Percentiles rank a stretch among this genome's conserved stretches.
Conservation (phyloP, 1,140 invertebrate genomes). For the Pseudomyrmex sp. region DNA sequence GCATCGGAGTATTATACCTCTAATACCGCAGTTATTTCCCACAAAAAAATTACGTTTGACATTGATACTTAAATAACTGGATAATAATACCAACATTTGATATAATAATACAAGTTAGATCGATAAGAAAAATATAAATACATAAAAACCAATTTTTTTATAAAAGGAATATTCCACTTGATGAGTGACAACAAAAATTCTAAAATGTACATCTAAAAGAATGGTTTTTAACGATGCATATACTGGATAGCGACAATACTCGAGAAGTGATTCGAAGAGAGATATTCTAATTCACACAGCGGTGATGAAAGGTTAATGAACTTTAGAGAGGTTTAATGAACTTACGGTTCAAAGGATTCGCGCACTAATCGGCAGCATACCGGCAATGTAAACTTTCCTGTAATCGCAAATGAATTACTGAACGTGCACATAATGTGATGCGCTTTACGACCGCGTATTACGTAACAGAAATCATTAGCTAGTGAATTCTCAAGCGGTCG, state of each 20-base stretch:
- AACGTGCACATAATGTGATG: conserved; percentile 17
- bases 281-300: no score
- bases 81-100: neutral
- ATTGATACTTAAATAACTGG: neutral
- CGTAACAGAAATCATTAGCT: conserved; percentile 42
- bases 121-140: neutral
- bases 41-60: neutral
- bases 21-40: conserved; percentile 3
- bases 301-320: conserved; percentile 40
- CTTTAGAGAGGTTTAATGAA: conserved; percentile 33
- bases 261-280: no score
- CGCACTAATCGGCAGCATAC: conserved; percentile 24
- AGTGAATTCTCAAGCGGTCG: neutral
- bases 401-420: conserved; percentile 60
- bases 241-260: no score
- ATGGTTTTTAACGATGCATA: no score
- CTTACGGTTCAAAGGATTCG: conserved; percentile 29
- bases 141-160: no score
- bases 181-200: no score
- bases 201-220: no score
- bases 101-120: conserved; percentile 1
- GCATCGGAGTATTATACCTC: conserved; percentile 10
- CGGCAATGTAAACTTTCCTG: conserved; percentile 54
- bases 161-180: no score
- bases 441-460: conserved; percentile 27